These are phyloP conservation scores for Drosophila robusta DNA, from an alignment of 2,888 invertebrate species.

Conservation along the genomic window DNA sequence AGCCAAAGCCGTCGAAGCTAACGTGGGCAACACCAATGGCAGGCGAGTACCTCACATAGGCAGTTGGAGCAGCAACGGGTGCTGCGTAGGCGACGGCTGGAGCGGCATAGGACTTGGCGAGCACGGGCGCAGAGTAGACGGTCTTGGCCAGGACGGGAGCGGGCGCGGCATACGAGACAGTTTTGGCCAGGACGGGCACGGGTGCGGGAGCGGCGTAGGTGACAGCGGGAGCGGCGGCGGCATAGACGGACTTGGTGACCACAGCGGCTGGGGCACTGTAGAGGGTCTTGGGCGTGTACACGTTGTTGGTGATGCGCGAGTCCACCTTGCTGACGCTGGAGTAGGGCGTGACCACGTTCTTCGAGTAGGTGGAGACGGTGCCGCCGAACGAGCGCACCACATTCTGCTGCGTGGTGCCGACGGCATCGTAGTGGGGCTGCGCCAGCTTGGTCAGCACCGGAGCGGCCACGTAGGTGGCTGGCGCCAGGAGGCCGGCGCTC, in stretches of 20 bases:
- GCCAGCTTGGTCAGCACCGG: conserved; percentile 78
- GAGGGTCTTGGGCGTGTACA: conserved; percentile 84
- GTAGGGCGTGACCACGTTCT: conserved; percentile 87
- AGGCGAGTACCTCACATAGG: conserved; percentile 70
- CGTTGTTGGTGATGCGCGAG: conserved; percentile 87
- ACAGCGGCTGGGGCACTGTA: conserved; percentile 76
- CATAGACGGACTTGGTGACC: conserved; percentile 72
- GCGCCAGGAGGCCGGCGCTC: conserved; percentile 87
- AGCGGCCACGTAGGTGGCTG: conserved; percentile 65
- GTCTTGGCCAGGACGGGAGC: conserved; percentile 71
- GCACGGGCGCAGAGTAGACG: conserved; percentile 79
- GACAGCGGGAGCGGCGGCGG: conserved; percentile 54
- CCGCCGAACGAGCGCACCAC: conserved; percentile 87
- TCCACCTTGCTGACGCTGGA: conserved; percentile 87
- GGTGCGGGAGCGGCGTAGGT: conserved; percentile 69
- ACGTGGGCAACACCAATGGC: conserved; percentile 86
- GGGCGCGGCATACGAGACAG: conserved; percentile 39
- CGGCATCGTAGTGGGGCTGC: conserved; percentile 78
- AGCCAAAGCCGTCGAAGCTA: conserved; percentile 88
- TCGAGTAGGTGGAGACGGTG: conserved; percentile 87
- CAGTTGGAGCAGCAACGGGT: conserved; percentile 71
- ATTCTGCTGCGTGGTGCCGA: conserved; percentile 86
- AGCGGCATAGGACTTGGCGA: conserved; percentile 67
- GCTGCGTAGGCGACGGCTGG: conserved; percentile 54
- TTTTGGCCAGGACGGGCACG: conserved; percentile 36